These are phyloP conservation scores for Aradus depressus DNA, from an alignment of 2,888 invertebrate genomes.

Conservation along the genomic window DNA sequence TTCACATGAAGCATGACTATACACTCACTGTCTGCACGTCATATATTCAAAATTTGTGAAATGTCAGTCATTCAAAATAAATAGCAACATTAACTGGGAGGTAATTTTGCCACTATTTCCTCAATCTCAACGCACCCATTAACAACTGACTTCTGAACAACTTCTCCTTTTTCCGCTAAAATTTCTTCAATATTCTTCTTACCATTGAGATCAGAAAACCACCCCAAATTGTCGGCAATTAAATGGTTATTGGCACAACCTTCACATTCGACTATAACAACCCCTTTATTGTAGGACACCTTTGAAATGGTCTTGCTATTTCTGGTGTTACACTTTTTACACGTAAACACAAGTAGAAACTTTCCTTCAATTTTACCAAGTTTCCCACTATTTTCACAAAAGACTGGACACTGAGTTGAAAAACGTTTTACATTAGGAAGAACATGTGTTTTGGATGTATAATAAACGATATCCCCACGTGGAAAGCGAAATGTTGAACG, in stretches of 20 bases:
- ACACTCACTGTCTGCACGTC: no score
- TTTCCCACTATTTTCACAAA: slow-evolving; percentile 1
- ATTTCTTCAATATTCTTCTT: slow-evolving; percentile 84
- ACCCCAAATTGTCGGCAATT: slow-evolving; percentile 91
- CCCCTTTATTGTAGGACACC: slow-evolving; percentile 71
- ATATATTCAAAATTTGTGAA: no score
- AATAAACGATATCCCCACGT: no score
- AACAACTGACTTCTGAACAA: slow-evolving; percentile 39
- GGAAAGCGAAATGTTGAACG: no score
- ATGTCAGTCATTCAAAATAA: no score
- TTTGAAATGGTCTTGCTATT: slow-evolving; percentile 75
- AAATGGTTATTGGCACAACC: slow-evolving; percentile 83
- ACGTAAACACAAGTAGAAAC: slow-evolving; percentile 68
- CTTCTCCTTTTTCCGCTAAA: slow-evolving; percentile 76
- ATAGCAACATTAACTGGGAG: not conserved
- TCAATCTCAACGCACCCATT: not conserved
- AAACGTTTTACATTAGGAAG: no score
- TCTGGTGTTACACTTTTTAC: slow-evolving; percentile 72
- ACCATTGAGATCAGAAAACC: slow-evolving; percentile 71
- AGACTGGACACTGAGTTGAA: no score
- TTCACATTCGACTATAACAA: slow-evolving; percentile 82
- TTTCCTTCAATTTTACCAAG: slow-evolving; percentile 43
- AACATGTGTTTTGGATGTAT: no score
- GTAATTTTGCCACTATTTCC: not conserved
- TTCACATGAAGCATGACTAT: no score